Evolutionary conservation across 2,888 invertebrate species (phyloP), one percentile per base, ranked within the genome.

Genomic region (Cyclophora albipunctata): DNA sequence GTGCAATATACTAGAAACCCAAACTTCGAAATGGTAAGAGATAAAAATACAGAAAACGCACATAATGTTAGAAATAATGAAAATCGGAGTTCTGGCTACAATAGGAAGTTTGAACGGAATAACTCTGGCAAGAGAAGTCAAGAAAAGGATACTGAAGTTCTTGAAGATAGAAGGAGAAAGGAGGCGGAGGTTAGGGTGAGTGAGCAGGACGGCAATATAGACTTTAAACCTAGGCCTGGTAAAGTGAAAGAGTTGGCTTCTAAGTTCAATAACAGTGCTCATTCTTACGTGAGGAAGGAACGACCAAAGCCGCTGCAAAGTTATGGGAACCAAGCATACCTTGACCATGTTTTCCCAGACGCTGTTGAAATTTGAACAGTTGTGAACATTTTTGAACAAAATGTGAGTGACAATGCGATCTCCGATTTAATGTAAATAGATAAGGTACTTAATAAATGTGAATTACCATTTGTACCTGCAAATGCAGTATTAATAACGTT

Each of bases 281-380:
- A 67, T 51, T 62, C 72, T 45, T 75, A 77, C 57, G 60, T 65
- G 42, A 84, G 69, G 55, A 85, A 78, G 56, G 75, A 84, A 5
- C 83, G 91, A 70, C 91, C 91, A 40, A 91, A 89, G 67, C 91
- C 91, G 6, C 68, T 91, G 54, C 91, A 91, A 65, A 87, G 88
- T 60, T 89, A 81, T 62, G 91, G 90, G 50, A 79, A 91, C 63
- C 91, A 91, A 69, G 89, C 90, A 53, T 92, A 91, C 73, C 85
- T 91, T 63, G 90, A 92, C 66, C 91, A 91, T 61, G 84, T 92
- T 58, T 92, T 92, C 66, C 91, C 91, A 52, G 86, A 87, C 59
- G 88, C 88, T 57, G 77, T 88, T 57, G 88, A 88, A 75, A 84
- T 88, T 62, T 88, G 69, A 74, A 58, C 58, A 52, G 47, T 45